Evolutionary conservation across 2,113 vertebrate genomes (phyloP), one percentile per base, ranked within the genome.

Genomic region (Gobio gobio): DNA sequence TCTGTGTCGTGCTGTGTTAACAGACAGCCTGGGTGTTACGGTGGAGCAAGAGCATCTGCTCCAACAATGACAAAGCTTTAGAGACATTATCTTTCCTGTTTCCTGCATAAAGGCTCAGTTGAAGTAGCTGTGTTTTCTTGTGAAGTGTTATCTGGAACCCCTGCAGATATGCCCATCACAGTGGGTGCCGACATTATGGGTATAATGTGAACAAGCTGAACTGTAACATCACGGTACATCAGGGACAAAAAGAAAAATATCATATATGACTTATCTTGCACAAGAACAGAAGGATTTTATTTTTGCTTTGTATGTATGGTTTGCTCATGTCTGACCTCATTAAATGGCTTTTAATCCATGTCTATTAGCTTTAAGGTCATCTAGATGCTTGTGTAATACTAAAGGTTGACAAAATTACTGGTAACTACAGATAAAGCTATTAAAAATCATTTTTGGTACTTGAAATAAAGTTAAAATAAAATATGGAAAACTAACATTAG

Each of bases 41-140:
- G 81, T 54, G 75, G 73, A 29, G 47, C 61, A 70, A 64, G 79
- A 58, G 66, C 88, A 82, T 86, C 78, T 78, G 61, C 78, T 86
- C 87, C 24, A 40, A 83, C 78, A 74, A 82, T 84, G 59, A 72
- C 72, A 54, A 68, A 86, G 91, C 83, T 58, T 24, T 82, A 88
- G 88, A 77, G 89, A 89, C 86, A 83, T 83, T 90, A 90, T 92
- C 86, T 82, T 89, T 92, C 84, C 89, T 86, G 87, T 91, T 95
- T 94, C 93, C 91, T 90, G 91, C 90, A 91, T 56, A 93, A 91
- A 89, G 87, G 78, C 84, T 86, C 87, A 84, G 87, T 89, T 92
- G 90, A 89, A 88, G 85, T 88, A 92, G 86, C 89, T 89, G 88
- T 91, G 89, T 94, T 94, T 93, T 92, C 91, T 90, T 88, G 91